Conservation (phyloP, 1,140 invertebrate species). For the Cydia splendana region DNA sequence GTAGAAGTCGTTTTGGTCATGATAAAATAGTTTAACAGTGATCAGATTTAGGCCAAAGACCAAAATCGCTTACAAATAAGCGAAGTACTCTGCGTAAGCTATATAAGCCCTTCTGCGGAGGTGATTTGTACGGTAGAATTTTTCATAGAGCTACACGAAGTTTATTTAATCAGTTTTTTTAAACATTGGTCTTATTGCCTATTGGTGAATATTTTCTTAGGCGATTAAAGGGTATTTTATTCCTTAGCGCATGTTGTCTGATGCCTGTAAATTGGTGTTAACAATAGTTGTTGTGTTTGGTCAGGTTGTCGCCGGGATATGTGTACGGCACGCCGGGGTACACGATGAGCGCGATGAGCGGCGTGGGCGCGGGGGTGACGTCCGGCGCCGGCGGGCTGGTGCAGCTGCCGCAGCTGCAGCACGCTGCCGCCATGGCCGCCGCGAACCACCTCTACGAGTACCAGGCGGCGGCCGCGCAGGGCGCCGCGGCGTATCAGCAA, state of each 20-base stretch:
- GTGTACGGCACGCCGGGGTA: slow-evolving; percentile 86
- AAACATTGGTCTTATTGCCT: neutral
- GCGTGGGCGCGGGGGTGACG: slow-evolving; percentile 80
- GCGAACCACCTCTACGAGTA: slow-evolving; percentile 88
- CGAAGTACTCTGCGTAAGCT: too few relatives aligned
- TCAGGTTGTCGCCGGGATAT: slow-evolving; percentile 87
- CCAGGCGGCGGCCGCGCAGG: slow-evolving; percentile 84
- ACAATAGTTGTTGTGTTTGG: slow-evolving; percentile 1
- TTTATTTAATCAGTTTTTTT: neutral
- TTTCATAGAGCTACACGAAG: neutral
- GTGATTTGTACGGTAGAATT: too few relatives aligned
- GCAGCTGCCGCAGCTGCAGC: slow-evolving; percentile 84
- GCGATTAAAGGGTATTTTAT: neutral
- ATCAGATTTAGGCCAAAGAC: too few relatives aligned
- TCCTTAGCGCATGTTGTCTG: neutral
- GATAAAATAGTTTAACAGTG: too few relatives aligned
- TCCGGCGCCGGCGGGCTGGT: slow-evolving; percentile 78
- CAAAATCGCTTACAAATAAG: too few relatives aligned
- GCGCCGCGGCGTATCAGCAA: slow-evolving; percentile 84
- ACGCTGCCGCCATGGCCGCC: slow-evolving; percentile 86
- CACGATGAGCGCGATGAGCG: slow-evolving; percentile 79
- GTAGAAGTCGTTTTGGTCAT: too few relatives aligned
- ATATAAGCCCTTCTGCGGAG: too few relatives aligned
- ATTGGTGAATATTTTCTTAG: neutral
- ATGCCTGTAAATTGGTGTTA: neutral